Conservation (phyloP, 2,888 invertebrate species). For the Parelbella ahira region DNA sequence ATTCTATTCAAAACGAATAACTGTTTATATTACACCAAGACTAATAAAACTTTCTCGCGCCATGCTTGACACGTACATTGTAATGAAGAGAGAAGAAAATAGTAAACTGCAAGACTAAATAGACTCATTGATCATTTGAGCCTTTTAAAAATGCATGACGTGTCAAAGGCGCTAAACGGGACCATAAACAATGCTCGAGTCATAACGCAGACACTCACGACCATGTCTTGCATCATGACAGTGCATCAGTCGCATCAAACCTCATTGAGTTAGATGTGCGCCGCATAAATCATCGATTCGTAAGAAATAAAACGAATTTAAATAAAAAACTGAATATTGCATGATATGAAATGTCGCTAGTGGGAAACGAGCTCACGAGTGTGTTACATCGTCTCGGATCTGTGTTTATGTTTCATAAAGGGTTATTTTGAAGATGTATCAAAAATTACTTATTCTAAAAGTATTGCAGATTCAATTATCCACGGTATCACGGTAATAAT, state of each 20-base stretch:
- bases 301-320: constrained; percentile 54
- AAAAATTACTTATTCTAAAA: too few species aligned
- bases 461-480: too few species aligned
- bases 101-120: too few species aligned
- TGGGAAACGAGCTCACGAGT: constrained; percentile 1
- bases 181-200: constrained; percentile 60
- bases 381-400: too few species aligned
- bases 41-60: too few species aligned
- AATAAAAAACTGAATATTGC: constrained; percentile 38
- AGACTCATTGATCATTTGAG: constrained; percentile 26
- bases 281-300: constrained; percentile 56
- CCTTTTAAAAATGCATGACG: constrained; percentile 33
- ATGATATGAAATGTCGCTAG: constrained; percentile 27
- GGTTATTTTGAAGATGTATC: too few species aligned
- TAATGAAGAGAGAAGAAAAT: too few species aligned
- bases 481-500: too few species aligned
- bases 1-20: too few species aligned
- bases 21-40: too few species aligned
- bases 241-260: constrained; percentile 70
- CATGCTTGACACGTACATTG: too few species aligned
- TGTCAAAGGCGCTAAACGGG: constrained; percentile 41
- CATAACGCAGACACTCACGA: constrained; percentile 69
- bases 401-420: too few species aligned
- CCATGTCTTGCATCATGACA: constrained; percentile 60
- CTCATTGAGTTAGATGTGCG: constrained; percentile 69